Base-by-base conservation (phyloP, 2,113 vertebrate genomes). In the Antechinus stuartii region DNA sequence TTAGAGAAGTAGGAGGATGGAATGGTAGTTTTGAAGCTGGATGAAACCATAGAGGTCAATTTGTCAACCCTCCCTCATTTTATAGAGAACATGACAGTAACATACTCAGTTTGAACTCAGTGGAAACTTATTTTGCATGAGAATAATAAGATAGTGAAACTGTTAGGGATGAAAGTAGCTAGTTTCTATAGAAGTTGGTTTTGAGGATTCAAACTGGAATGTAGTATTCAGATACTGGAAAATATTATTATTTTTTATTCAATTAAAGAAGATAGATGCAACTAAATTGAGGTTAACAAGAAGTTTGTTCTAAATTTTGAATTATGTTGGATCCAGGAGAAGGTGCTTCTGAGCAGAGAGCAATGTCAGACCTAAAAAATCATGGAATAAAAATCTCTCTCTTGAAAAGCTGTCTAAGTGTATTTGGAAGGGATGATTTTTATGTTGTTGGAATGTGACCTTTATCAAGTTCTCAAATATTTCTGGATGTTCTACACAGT, bases 171-270 rank as follows among this genome's bases (percentile, higher is more conserved):
- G 27, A 57, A 76, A 94, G 93, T 92, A 53, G 90, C 95, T 90
- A 95, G 76, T 92, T 76, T 93, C 24, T 95, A 90, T 56, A 30
- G 54, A 93, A 95, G 54, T 24, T 89, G 1, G 52, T 96, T 91
- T 52, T 91, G 35, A 89, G 92, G 25, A 93, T 14, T 94, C 24
- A 61, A 56, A 95, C 90, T 91, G 14, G 93, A 57, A 92, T 89
- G n/a, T 8, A 92, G 42, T 22, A 90, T 94, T 89, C 12, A 91
- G 7, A 42, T 84, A 93, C 91, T 91, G 92, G 93, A 96, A 61
- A 91, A 46, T 92, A 84, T 0, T 91, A 0, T 94, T 95, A 54
- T 54, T 90, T 90, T 84, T 90, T 91, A 76, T 16, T 57, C 92
- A 91, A 24, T 2, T 94, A 50, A n/a, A 76, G 46, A 12, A 56